Conservation (phyloP, 2,888 invertebrate genomes). For the Cancer borealis region DNA sequence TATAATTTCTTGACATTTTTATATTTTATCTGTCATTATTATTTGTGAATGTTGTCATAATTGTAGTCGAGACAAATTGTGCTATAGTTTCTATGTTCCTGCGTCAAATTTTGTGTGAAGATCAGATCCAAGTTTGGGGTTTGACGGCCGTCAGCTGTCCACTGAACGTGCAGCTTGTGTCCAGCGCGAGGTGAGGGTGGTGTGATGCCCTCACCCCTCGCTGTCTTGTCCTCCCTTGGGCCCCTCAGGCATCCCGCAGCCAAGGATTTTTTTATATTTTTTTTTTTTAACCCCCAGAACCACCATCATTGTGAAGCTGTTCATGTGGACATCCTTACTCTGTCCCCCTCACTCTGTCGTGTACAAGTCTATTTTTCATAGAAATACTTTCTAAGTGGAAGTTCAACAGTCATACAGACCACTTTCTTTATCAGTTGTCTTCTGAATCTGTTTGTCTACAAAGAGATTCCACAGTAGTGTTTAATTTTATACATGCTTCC, state of each 20-base stretch:
- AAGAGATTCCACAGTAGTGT: conserved; percentile 46
- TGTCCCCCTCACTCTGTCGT: neutral
- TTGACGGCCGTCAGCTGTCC: neutral
- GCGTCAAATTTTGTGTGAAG: neutral
- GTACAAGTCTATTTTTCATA: conserved; percentile 43
- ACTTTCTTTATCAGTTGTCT: conserved; percentile 38
- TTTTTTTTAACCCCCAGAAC: neutral
- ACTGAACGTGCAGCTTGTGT: neutral
- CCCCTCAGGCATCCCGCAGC: conserved; percentile 17
- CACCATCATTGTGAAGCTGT: neutral
- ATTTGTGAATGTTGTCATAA: neutral
- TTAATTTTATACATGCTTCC: conserved; percentile 56
- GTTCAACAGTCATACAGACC: conserved; percentile 25
- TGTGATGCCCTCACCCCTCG: neutral
- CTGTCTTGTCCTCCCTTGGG: neutral
- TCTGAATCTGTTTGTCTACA: conserved; percentile 26
- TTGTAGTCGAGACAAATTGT: neutral
- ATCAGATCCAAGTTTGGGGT: neutral
- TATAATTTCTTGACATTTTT: neutral
- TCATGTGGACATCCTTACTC: neutral
- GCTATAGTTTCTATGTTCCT: conserved; percentile 15
- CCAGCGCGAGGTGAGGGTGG: neutral
- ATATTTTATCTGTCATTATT: neutral
- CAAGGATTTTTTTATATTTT: neutral
- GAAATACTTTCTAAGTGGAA: conserved; percentile 29